A percentile compares a stretch with the other conserved stretches of the same genome.
These are phyloP conservation scores for Jordanella pulchra DNA, from an alignment of 2,797 vertebrate species.

Conservation along the genomic window DNA sequence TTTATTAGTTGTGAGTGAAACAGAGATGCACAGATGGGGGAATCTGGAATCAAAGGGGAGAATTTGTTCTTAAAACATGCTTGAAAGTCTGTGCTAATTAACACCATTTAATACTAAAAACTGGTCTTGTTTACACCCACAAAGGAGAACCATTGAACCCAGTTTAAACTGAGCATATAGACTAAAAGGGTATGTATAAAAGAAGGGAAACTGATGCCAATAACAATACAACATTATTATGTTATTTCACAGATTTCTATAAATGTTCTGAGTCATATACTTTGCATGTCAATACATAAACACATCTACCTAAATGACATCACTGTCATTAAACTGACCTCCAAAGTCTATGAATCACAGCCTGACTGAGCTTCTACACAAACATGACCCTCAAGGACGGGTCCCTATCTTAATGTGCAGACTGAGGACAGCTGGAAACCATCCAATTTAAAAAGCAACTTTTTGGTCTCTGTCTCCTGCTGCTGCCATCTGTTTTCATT, in stretches of 20 bases:
- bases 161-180: constrained; percentile 12
- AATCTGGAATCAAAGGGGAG: constrained; percentile 35
- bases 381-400: background rate
- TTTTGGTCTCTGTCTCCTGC: background rate
- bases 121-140: background rate
- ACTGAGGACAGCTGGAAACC: constrained; percentile 8
- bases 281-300: background rate
- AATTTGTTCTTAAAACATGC: constrained; percentile 33
- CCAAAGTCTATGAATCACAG: background rate
- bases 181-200: background rate
- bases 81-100: constrained; percentile 55
- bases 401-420: background rate
- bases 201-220: background rate
- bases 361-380: background rate
- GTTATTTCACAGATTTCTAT: background rate
- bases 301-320: background rate
- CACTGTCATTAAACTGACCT: background rate
- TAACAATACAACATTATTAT: background rate
- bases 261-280: background rate
- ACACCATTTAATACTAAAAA: constrained; percentile 39
- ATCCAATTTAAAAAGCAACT: constrained; percentile 1
- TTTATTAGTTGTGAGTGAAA: constrained; percentile 49
- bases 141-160: constrained; percentile 12
- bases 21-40: constrained; percentile 32
- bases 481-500: constrained; percentile 6